phyloP scores from a whole-genome alignment of 2,113 vertebrate genomes.

The Mus spicilegus region DNA sequence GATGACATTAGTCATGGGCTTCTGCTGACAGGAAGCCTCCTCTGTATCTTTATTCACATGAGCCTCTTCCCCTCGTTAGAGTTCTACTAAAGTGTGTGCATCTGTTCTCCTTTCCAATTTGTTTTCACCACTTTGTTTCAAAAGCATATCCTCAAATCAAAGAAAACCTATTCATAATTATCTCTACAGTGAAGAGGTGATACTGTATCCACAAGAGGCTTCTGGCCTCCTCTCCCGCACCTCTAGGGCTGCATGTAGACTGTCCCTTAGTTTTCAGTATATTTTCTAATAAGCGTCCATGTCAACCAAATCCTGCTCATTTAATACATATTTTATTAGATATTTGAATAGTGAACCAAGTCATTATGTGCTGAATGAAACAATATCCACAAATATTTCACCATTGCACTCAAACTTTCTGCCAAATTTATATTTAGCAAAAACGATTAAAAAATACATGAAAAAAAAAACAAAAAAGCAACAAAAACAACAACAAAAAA shows the following conservation, averaged over 20 bases:
- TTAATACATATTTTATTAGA: not conserved
- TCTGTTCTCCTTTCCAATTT: not conserved
- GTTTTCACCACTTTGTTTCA: not conserved
- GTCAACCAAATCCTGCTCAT: not conserved
- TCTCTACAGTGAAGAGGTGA: not conserved
- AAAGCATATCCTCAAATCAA: not conserved
- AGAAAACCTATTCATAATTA: not conserved
- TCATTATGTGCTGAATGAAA: not conserved
- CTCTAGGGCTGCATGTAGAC: not conserved
- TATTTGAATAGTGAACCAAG: conserved; percentile 18
- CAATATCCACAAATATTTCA: not conserved
- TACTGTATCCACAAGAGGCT: not conserved
- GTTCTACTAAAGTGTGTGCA: not conserved
- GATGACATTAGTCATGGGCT: not conserved
- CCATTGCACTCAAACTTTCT: not conserved
- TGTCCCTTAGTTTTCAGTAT: not conserved
- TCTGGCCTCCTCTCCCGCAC: no score
- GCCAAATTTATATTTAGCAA: not conserved
- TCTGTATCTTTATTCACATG: not conserved
- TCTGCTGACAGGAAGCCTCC: not conserved
- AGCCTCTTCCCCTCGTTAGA: not conserved
- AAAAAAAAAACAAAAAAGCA: not conserved
- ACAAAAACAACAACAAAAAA: not conserved
- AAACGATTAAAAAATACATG: not conserved
- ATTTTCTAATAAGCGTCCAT: conserved; percentile 16